These are phyloP conservation scores for Anguilla megastoma DNA, from an alignment of 2,797 vertebrate species.

Conservation along the genomic window DNA sequence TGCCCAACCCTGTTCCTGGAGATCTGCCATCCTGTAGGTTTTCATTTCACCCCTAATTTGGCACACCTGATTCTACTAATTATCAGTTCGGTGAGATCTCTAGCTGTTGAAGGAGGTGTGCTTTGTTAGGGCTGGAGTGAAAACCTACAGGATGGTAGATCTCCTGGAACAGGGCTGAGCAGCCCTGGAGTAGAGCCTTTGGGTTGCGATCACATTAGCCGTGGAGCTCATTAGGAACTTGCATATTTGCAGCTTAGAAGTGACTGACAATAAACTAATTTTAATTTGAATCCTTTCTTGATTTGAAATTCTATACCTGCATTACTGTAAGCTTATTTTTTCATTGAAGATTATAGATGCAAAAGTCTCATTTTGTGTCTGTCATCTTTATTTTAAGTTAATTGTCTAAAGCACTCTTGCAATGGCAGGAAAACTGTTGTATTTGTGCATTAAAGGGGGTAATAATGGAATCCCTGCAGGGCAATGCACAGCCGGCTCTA, in stretches of 20 bases:
- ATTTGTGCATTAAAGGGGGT: not conserved
- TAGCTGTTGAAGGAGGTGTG: not conserved
- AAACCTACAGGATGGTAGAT: not conserved
- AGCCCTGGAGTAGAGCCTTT: not conserved
- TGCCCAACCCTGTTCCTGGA: not conserved
- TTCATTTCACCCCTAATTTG: not conserved
- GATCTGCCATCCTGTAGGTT: not conserved
- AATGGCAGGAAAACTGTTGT: not conserved
- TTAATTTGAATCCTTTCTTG: no score
- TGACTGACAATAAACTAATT: no score
- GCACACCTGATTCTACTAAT: not conserved
- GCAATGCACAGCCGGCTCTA: no score
- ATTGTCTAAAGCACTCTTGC: not conserved
- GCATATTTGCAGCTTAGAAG: no score
- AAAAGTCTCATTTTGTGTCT: no score
- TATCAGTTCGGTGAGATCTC: not conserved
- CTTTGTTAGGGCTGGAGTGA: not conserved
- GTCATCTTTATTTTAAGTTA: no score
- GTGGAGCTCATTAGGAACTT: no score
- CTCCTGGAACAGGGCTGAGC: not conserved
- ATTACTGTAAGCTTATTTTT: no score
- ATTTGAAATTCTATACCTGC: no score
- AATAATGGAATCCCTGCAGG: not conserved
- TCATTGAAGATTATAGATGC: no score
- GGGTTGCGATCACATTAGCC: not conserved